phyloP scores from a whole-genome alignment of 2,797 vertebrate genomes.

The Melanotaenia trifasciata region DNA sequence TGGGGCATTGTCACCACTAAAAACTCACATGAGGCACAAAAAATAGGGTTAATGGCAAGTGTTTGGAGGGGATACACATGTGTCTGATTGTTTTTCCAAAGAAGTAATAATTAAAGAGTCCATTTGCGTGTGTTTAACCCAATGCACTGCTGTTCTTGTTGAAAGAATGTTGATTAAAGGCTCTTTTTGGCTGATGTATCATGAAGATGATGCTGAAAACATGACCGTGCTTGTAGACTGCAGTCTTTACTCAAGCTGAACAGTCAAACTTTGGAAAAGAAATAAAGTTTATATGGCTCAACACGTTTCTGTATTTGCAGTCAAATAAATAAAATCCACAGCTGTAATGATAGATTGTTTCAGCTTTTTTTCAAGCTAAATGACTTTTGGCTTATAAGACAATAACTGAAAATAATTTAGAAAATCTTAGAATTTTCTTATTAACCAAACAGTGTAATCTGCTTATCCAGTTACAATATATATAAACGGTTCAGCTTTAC shows the following conservation, averaged over 20 bases:
- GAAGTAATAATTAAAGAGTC: constrained; percentile 66
- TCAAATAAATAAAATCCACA: neutral
- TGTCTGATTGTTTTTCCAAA: constrained; percentile 42
- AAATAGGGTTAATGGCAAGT: constrained; percentile 4
- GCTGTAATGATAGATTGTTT: neutral
- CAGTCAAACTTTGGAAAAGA: constrained; percentile 10
- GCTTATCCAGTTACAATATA: neutral
- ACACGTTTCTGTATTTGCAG: neutral
- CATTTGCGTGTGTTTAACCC: constrained; percentile 50
- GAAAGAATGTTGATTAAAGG: constrained; percentile 74
- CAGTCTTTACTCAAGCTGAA: constrained; percentile 2
- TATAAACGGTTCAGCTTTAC: neutral
- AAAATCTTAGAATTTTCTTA: neutral
- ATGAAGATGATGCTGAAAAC: constrained; percentile 36
- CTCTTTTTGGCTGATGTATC: constrained; percentile 48
- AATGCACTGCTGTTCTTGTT: constrained; percentile 41
- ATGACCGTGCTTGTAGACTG: constrained; percentile 16
- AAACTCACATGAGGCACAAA: constrained; percentile 15
- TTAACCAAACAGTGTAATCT: neutral
- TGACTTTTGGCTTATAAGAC: neutral
- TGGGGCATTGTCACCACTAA: constrained; percentile 21
- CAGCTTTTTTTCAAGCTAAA: neutral
- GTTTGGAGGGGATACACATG: constrained; percentile 19
- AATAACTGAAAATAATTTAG: neutral
- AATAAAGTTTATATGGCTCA: constrained; percentile 21